These are phyloP conservation scores for Hybos culiciformis DNA, from an alignment of 2,888 invertebrate genomes.

Conservation along the genomic window DNA sequence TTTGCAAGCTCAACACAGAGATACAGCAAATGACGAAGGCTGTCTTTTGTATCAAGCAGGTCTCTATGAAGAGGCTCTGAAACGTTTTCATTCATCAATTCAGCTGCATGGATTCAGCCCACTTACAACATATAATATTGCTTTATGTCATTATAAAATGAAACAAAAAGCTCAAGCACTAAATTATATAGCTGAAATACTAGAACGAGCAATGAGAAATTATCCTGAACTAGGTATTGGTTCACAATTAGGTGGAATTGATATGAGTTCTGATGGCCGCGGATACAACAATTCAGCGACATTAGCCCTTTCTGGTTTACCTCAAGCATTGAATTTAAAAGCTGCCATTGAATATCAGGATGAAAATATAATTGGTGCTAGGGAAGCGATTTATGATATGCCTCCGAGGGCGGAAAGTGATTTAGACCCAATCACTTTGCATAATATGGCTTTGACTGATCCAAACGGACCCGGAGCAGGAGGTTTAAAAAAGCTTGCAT, in stretches of 20 bases:
- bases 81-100: conserved; percentile 75
- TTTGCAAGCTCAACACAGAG: conserved; percentile 80
- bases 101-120: conserved; percentile 82
- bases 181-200: conserved; percentile 83
- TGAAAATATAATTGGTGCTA: conserved; percentile 73
- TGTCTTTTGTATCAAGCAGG: conserved; percentile 88
- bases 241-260: conserved; percentile 92
- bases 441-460: conserved; percentile 86
- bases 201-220: conserved; percentile 89
- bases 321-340: conserved; percentile 96
- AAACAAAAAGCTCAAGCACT: conserved; percentile 88
- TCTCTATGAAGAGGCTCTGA: conserved; percentile 78
- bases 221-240: conserved; percentile 96
- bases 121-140: conserved; percentile 88
- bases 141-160: conserved; percentile 83
- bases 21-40: conserved; percentile 89
- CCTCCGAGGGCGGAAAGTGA: conserved; percentile 93
- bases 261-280: conserved; percentile 40
- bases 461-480: conserved; percentile 88
- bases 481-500: conserved; percentile 64
- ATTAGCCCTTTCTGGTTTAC: conserved; percentile 90
- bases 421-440: conserved; percentile 91
- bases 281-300: conserved; percentile 27
- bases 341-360: conserved; percentile 95
- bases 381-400: conserved; percentile 78